phyloP scores from a whole-genome alignment of 1,140 invertebrate species.

The Eulimnadia texana region DNA sequence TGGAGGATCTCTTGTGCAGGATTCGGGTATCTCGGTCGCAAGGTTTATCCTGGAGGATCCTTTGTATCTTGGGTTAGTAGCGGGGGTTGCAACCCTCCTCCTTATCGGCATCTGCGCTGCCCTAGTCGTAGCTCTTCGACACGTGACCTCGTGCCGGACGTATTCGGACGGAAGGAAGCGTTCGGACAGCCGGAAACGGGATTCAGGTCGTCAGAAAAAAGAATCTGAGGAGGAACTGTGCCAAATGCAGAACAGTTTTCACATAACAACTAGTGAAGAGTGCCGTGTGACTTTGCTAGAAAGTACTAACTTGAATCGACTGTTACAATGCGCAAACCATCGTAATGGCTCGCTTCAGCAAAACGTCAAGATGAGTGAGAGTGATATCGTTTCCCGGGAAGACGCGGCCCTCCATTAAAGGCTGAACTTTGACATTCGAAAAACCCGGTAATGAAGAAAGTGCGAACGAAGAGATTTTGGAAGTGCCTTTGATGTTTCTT shows the following conservation, averaged over 20 bases:
- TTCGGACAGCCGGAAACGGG: neutral
- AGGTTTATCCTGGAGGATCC: neutral
- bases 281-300: neutral
- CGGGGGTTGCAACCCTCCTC: slow-evolving; percentile 26
- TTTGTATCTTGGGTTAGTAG: slow-evolving; percentile 25
- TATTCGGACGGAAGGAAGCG: slow-evolving; percentile 43
- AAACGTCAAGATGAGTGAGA: neutral
- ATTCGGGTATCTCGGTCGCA: neutral
- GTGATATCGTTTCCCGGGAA: neutral
- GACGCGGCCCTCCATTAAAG: neutral
- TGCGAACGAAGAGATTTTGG: neutral
- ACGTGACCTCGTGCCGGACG: slow-evolving; percentile 54
- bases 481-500: neutral
- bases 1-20: neutral
- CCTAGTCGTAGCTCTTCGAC: slow-evolving; percentile 34
- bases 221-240: neutral
- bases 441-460: no score
- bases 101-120: slow-evolving; percentile 25
- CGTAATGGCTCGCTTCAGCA: neutral
- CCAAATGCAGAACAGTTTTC: neutral
- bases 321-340: neutral
- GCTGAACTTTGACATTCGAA: no score
- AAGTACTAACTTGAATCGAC: neutral
- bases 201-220: neutral
- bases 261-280: neutral